Evolutionary conservation across 35 echinoderm and acorn worm genomes (phyloP), one percentile per base, ranked within the genome.

Genomic region (Ophiothrix spiculata): DNA sequence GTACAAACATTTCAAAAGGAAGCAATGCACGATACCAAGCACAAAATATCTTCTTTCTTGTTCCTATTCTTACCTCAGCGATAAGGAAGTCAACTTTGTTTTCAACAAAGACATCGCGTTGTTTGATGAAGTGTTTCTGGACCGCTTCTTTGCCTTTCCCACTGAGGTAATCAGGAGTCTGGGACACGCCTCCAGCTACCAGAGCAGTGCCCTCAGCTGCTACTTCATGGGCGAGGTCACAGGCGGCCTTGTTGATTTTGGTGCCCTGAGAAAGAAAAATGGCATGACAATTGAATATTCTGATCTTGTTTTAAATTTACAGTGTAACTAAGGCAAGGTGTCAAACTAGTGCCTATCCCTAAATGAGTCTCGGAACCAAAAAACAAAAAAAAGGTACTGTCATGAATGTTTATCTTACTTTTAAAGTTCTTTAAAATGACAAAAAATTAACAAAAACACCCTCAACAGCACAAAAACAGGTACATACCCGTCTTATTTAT

Each of bases 41-140:
- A 28, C n/a, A 14, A 63, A 63, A 63, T 15, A 14, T 63, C 14
- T 14, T 28, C 56, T 14, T 14, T 14, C 73, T 75, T 33, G n/a
- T n/a, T n/a, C n/a, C n/a, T n/a, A n/a, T n/a, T n/a, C n/a, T 94
- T 75, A 99, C 96, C 89, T 99, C 96, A 86, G 92, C 96, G 80
- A 99, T 86, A 17, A 99, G 39, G 79, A 99, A 99, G 86, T 99
- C 96, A 19, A 99, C 96, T 38, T 91, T 39, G 32, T 99, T 94
- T 3, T 94, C 80, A 6, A 86, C 69, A 56, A 99, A 99, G 15
- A 99, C 92, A 8, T 99, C 75, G 19, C 80, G 56, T 82, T 99
- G 96, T 56, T 99, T 99, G 31, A 83, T 75, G 78, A 99, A 94
- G 69, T 89, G 82, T 77, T 78, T 86, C 40, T 94, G 85, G 1